A percentile compares a stretch with the other conserved stretches of the same genome.
Conservation (phyloP, 92 coral and sea anemone genomes). For the Porites evermanni region DNA sequence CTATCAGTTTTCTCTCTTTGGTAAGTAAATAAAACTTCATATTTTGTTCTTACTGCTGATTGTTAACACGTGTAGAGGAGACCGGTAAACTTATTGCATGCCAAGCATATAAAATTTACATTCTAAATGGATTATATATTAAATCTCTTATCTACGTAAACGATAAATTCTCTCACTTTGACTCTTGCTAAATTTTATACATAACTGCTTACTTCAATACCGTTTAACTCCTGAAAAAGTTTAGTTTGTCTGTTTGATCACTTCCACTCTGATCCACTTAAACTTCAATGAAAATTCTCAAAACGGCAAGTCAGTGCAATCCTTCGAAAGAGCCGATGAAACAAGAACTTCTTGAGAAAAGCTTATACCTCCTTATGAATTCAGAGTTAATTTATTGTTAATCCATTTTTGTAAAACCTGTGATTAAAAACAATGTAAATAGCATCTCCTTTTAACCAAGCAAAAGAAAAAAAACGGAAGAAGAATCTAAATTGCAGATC, state of each 20-base stretch:
- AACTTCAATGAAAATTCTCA: not conserved
- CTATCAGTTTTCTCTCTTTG: conserved; percentile 12
- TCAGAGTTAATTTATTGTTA: not conserved
- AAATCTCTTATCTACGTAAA: too few relatives aligned
- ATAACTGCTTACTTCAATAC: too few relatives aligned
- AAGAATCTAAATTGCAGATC: too few relatives aligned
- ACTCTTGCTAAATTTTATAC: not conserved
- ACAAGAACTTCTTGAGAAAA: not conserved
- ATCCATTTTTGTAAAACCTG: not conserved
- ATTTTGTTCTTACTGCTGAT: not conserved
- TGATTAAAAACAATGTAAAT: not conserved
- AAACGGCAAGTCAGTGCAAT: not conserved
- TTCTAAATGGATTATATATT: too few relatives aligned
- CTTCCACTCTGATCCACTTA: too few relatives aligned
- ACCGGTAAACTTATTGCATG: not conserved
- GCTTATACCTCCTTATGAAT: not conserved
- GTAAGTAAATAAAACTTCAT: not conserved
- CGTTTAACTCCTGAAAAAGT: too few relatives aligned
- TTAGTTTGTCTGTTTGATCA: too few relatives aligned
- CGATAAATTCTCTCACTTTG: not conserved
- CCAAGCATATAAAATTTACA: not conserved
- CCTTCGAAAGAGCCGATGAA: not conserved
- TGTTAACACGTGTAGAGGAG: not conserved
- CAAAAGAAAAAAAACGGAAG: not conserved
- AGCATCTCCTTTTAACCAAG: not conserved